These are phyloP conservation scores for Psilanteris sp. DNA, from an alignment of 1,140 invertebrate genomes.

Conservation along the genomic window DNA sequence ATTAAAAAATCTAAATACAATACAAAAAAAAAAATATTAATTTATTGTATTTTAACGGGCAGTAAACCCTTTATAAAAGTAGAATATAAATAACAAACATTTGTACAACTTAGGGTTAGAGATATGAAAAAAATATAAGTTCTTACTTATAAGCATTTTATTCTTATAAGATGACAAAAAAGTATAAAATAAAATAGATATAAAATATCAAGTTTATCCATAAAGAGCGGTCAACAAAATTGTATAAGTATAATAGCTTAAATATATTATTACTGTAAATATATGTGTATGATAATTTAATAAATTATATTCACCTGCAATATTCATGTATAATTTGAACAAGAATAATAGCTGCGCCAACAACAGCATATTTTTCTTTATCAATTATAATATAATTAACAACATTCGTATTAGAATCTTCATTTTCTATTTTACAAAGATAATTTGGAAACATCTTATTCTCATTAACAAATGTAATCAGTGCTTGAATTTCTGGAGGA, in stretches of 20 bases:
- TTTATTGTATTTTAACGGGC: too few species aligned
- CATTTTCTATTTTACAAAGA: constrained; percentile 69
- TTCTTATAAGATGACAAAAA: too few species aligned
- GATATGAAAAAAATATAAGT: too few species aligned
- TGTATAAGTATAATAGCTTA: too few species aligned
- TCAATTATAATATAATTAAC: constrained; percentile 84
- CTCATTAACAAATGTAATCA: constrained; percentile 82
- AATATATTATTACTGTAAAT: too few species aligned
- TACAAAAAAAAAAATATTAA: too few species aligned
- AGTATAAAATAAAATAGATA: too few species aligned
- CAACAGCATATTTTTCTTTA: constrained; percentile 91
- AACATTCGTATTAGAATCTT: constrained; percentile 67
- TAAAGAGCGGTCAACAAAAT: too few species aligned
- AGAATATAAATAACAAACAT: constrained; percentile 5
- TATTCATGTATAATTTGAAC: constrained; percentile 94
- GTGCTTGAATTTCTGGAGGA: constrained; percentile 89
- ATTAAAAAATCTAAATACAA: too few species aligned
- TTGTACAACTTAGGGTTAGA: background rate
- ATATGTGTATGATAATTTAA: background rate
- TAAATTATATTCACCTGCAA: constrained; percentile 83
- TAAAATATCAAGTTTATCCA: too few species aligned
- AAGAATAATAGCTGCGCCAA: constrained; percentile 91
- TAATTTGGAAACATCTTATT: constrained; percentile 79
- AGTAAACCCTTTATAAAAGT: too few species aligned
- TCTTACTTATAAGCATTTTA: too few species aligned